Conservation (phyloP, 1,140 invertebrate species). For the Ctenoplectra terminalis region DNA sequence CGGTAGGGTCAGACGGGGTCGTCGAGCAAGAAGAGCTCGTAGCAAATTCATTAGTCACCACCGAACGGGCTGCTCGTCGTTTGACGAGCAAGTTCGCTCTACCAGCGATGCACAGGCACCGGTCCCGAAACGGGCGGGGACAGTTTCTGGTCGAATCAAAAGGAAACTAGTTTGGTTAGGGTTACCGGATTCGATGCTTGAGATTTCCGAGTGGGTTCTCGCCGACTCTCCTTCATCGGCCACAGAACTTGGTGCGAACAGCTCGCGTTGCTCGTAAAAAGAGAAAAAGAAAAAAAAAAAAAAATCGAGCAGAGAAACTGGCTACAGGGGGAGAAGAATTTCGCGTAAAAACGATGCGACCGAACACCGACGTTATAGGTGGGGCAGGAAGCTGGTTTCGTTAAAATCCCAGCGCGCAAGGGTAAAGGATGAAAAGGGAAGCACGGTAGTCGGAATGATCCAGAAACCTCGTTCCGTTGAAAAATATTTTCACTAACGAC, state of each 20-base stretch:
- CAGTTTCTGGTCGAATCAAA: conserved; percentile 10
- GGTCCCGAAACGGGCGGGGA: conserved; percentile 20
- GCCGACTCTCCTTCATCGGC: not conserved
- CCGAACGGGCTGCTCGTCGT: conserved; percentile 46
- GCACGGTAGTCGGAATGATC: not conserved
- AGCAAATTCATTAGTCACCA: conserved; percentile 70
- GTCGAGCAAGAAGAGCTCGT: conserved; percentile 58
- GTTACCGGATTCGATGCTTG: not conserved
- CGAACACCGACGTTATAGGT: not conserved
- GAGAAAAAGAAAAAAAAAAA: not conserved
- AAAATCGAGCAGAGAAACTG: not conserved
- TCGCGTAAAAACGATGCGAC: not conserved
- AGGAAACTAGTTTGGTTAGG: conserved; percentile 33
- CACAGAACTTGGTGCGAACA: conserved; percentile 1
- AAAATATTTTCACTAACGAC: conserved; percentile 45
- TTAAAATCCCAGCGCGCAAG: conserved; percentile 1
- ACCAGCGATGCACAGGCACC: not conserved
- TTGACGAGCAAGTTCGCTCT: conserved; percentile 11
- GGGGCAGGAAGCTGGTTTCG: not conserved
- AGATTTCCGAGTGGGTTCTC: not conserved
- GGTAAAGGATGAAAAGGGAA: conserved; percentile 3
- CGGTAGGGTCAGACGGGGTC: conserved; percentile 65
- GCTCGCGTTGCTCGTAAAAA: not conserved
- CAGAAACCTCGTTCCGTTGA: conserved; percentile 35
- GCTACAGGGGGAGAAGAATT: not conserved